A percentile compares a stretch with the other conserved stretches of the same genome.
Evolutionary conservation across 2,888 invertebrate genomes (phyloP).

Genomic region (Cyclophora punctaria): DNA sequence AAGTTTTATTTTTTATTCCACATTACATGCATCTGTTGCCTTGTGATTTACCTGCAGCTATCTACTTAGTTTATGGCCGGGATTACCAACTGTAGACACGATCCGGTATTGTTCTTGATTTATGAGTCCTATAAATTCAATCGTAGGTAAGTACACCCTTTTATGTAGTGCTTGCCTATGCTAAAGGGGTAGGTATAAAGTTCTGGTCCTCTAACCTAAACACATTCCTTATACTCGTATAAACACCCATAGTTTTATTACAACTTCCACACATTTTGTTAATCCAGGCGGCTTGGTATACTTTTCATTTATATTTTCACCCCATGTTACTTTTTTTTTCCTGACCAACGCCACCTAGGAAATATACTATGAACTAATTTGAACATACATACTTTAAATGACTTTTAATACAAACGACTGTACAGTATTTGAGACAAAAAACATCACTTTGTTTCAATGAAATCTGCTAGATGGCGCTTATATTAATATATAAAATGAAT

Average conservation of each 20-base stretch:
- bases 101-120: no score
- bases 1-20: conserved; percentile 31
- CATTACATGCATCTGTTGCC: conserved; percentile 25
- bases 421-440: no score
- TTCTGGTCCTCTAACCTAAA: no score
- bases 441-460: not conserved
- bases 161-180: no score
- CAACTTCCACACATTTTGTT: no score
- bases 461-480: not conserved
- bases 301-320: not conserved
- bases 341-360: not conserved
- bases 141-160: no score
- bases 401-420: not conserved
- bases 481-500: not conserved
- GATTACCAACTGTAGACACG: no score
- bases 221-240: no score
- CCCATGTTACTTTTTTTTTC: not conserved
- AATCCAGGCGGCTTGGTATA: not conserved
- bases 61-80: no score
- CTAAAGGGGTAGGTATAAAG: no score
- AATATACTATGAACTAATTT: not conserved
- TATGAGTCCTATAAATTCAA: no score
- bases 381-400: not conserved
- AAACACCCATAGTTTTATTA: no score
- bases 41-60: not conserved